phyloP scores from a whole-genome alignment of 2,113 vertebrate genomes.

The Mustelus asterias region DNA sequence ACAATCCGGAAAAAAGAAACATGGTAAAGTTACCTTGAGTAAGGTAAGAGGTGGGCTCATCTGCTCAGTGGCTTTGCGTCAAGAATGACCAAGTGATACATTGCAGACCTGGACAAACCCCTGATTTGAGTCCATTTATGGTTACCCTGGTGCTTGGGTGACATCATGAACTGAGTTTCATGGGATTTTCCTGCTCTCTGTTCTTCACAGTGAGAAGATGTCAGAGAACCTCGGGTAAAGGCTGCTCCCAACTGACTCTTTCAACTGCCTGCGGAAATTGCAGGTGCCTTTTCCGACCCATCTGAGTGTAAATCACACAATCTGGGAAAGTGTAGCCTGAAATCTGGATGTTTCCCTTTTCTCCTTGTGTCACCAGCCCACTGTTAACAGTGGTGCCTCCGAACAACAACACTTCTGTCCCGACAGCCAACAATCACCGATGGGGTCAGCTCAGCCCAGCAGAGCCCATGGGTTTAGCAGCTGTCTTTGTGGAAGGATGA shows the following conservation, averaged over 20 bases:
- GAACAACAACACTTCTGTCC: background rate
- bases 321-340: background rate
- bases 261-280: background rate
- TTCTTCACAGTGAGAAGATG: background rate
- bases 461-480: background rate
- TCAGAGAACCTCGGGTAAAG: background rate
- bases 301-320: background rate
- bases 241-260: background rate
- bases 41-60: background rate
- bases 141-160: background rate
- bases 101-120: background rate
- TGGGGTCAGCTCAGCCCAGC: background rate
- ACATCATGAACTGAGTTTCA: background rate
- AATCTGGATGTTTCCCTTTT: background rate
- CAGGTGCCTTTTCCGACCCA: background rate
- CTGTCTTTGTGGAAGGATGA: background rate
- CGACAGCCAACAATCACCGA: background rate
- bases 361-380: background rate
- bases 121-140: background rate
- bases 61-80: background rate
- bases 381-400: background rate
- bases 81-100: background rate
- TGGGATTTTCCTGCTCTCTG: background rate
- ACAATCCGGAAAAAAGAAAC: background rate
- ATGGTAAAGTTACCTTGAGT: background rate